These are phyloP conservation scores for Ptilonorhynchus violaceus DNA, from an alignment of 2,113 vertebrate species.

Conservation along the genomic window DNA sequence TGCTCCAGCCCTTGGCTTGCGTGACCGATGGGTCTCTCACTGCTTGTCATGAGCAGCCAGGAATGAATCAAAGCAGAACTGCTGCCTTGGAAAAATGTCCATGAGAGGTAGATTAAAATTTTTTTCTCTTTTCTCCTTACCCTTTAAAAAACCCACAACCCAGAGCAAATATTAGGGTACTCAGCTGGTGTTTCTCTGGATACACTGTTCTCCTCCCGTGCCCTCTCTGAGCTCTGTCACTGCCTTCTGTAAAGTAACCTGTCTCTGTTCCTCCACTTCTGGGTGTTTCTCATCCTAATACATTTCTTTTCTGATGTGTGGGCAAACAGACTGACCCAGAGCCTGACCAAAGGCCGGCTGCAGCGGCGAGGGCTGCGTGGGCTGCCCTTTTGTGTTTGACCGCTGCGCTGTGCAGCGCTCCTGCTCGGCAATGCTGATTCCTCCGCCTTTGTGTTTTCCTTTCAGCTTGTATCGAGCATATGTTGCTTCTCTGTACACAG, in stretches of 20 bases:
- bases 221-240: neutral
- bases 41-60: neutral
- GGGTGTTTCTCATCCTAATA: neutral
- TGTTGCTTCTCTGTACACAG: neutral
- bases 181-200: neutral
- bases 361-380: fast-evolving
- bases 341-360: neutral
- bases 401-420: neutral
- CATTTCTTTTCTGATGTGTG: fast-evolving
- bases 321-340: neutral
- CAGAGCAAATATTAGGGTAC: neutral
- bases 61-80: neutral
- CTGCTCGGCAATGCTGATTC: fast-evolving
- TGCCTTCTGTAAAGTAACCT: neutral
- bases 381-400: neutral
- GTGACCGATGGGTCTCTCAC: neutral
- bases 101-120: neutral
- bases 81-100: neutral
- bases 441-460: neutral
- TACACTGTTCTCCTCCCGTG: fast-evolving
- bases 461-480: neutral
- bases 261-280: fast-evolving
- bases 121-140: neutral
- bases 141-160: neutral
- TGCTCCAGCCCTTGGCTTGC: neutral